Conservation (phyloP, 2,113 vertebrate species). For the Manacus vitellinus region DNA sequence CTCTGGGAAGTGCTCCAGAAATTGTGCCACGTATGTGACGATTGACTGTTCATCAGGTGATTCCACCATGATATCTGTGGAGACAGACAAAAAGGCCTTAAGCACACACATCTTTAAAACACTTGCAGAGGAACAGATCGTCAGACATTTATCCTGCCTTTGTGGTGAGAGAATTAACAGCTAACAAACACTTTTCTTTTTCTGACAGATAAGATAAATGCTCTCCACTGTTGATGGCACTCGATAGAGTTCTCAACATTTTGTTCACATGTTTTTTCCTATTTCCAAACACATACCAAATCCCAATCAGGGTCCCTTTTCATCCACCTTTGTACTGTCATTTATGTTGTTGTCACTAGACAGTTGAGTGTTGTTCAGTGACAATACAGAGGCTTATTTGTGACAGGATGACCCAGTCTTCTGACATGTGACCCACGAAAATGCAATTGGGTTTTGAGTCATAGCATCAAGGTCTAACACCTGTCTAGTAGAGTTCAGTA, state of each 20-base stretch:
- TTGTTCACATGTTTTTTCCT: neutral
- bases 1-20: constrained; percentile 93
- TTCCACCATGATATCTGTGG: constrained; percentile 87
- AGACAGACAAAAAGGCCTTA: constrained; percentile 22
- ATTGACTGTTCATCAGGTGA: constrained; percentile 92
- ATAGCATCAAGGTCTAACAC: neutral
- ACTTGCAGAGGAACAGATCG: neutral
- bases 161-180: neutral
- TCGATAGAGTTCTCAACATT: neutral
- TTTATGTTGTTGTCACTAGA: neutral
- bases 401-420: neutral
- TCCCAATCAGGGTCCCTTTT: neutral
- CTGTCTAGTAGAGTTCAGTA: neutral
- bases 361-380: neutral
- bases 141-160: neutral
- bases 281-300: neutral
- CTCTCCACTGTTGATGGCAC: neutral
- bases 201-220: neutral
- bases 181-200: neutral
- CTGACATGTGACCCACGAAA: neutral
- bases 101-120: neutral
- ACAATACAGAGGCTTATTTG: neutral
- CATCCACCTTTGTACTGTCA: neutral
- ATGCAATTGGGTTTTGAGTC: neutral
- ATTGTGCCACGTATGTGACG: constrained; percentile 93